Conservation (phyloP, 2,113 vertebrate genomes). For the Ptilonorhynchus violaceus region DNA sequence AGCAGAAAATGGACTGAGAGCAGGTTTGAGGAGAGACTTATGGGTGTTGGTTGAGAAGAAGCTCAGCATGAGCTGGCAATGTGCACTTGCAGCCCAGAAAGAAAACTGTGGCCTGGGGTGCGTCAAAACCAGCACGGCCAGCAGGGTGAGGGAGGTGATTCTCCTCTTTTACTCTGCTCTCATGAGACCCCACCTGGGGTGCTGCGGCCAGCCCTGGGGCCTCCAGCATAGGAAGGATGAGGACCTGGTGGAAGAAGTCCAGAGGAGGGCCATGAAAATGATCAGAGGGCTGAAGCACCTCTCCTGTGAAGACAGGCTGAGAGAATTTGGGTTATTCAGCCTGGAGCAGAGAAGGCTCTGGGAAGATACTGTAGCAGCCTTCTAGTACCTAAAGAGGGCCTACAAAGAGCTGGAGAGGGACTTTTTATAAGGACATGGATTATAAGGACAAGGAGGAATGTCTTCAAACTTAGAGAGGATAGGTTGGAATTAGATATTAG, state of each 20-base stretch:
- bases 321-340: neutral
- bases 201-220: neutral
- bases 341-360: neutral
- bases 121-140: neutral
- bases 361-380: neutral
- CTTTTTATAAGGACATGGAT: neutral
- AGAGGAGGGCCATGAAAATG: neutral
- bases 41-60: neutral
- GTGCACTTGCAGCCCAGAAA: neutral
- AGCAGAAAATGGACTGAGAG: neutral
- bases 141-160: neutral
- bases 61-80: neutral
- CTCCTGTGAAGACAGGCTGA: neutral
- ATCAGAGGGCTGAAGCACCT: neutral
- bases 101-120: too few species aligned
- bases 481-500: neutral
- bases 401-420: neutral
- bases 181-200: neutral
- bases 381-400: neutral
- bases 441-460: neutral
- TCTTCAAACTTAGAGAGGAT: neutral
- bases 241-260: neutral
- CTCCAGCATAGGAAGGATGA: accelerated
- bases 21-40: neutral
- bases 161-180: neutral